These are phyloP conservation scores for Temnothorax nylanderi DNA, from an alignment of 1,140 invertebrate species.

Conservation along the genomic window DNA sequence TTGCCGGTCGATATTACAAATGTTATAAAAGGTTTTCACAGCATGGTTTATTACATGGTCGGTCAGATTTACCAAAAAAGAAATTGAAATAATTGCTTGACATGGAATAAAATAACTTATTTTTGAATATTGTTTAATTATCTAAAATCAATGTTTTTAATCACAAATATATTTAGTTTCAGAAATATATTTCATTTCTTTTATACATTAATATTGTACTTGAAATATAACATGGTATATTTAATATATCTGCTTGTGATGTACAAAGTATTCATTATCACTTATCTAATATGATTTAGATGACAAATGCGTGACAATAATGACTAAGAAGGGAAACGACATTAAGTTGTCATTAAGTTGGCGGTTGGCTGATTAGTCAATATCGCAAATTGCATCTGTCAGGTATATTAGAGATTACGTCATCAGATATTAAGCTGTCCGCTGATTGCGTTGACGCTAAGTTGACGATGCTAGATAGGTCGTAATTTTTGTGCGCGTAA, in stretches of 20 bases:
- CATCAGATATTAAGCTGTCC: constrained; percentile 45
- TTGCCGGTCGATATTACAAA: not conserved
- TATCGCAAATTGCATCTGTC: constrained; percentile 39
- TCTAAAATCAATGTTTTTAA: not conserved
- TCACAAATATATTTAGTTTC: not conserved
- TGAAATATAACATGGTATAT: not conserved
- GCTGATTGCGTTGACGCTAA: constrained; percentile 37
- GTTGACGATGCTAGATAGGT: constrained; percentile 25
- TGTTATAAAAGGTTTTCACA: not conserved
- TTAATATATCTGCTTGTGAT: not conserved
- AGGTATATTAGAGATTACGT: constrained; percentile 36
- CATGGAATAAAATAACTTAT: no score
- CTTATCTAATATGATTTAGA: not conserved
- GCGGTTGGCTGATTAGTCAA: constrained; percentile 35
- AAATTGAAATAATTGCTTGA: not conserved
- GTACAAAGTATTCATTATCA: not conserved
- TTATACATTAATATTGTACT: not conserved
- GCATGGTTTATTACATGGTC: not conserved
- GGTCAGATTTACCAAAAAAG: not conserved
- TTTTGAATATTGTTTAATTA: not conserved
- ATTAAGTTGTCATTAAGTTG: constrained; percentile 32
- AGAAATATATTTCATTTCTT: not conserved
- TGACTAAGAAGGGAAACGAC: not conserved
- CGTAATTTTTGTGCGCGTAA: constrained; percentile 31
- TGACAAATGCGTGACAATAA: constrained; percentile 27